Conservation (phyloP, 1,140 invertebrate species). For the Heliconius melpomene region DNA sequence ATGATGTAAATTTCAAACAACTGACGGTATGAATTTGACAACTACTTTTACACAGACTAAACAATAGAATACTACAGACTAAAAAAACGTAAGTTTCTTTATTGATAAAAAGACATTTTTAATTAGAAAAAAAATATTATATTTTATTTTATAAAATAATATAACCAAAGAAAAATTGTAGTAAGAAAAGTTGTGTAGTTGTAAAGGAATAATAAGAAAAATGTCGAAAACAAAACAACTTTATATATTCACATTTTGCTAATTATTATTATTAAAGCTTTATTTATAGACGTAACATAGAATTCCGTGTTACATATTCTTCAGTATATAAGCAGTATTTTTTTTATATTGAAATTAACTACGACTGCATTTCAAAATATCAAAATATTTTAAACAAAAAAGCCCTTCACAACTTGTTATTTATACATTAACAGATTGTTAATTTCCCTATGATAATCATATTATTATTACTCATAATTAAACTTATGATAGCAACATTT, state of each 20-base stretch:
- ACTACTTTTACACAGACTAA: constrained; percentile 26
- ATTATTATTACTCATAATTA: not conserved
- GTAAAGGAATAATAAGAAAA: not conserved
- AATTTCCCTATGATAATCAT: not conserved
- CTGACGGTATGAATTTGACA: not conserved
- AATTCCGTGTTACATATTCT: not conserved
- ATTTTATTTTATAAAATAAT: no score
- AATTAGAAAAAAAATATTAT: no score
- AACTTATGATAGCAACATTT: not conserved
- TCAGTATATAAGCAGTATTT: not conserved
- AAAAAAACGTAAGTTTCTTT: no score
- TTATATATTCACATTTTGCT: not conserved
- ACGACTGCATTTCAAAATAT: not conserved
- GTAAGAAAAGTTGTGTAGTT: no score
- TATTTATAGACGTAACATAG: constrained; percentile 2
- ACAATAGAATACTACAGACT: no score
- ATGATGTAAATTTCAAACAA: not conserved
- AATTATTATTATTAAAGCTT: constrained; percentile 15
- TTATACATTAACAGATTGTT: not conserved
- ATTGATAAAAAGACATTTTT: no score
- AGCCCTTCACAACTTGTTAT: not conserved
- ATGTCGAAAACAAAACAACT: not conserved
- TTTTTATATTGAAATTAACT: not conserved
- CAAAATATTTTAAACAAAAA: not conserved
- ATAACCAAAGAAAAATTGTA: no score